Evolutionary conservation across 2,797 vertebrate species (phyloP).

Genomic region (Myotis findleyi): DNA sequence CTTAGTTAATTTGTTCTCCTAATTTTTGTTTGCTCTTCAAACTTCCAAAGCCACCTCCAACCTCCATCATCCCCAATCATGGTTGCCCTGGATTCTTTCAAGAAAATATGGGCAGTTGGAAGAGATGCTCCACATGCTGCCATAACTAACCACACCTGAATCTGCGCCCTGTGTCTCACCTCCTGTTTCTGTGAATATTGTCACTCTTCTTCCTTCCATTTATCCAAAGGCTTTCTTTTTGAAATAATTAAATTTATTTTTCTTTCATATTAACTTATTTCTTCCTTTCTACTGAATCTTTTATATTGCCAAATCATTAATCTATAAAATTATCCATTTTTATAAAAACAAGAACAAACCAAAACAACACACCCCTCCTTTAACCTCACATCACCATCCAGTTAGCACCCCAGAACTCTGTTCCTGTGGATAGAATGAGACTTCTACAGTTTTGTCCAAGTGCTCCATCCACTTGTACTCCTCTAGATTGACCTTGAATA

Average conservation of each 20-base stretch:
- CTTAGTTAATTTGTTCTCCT: background rate
- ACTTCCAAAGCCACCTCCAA: background rate
- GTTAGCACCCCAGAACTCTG: background rate
- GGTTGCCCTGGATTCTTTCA: background rate
- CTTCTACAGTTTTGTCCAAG: background rate
- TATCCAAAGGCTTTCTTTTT: background rate
- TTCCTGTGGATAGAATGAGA: background rate
- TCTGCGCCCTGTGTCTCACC: rapidly evolving
- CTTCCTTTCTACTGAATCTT: background rate
- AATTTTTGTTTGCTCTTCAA: background rate
- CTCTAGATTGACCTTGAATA: background rate
- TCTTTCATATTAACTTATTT: background rate
- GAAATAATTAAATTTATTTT: background rate
- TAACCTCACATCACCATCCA: background rate
- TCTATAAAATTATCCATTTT: background rate
- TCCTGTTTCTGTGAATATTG: background rate
- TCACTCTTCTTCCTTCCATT: background rate
- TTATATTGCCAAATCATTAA: background rate
- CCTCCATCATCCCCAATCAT: background rate
- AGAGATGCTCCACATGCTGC: background rate
- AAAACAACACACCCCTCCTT: background rate
- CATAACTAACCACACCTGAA: background rate
- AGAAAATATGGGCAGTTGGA: background rate
- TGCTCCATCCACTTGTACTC: background rate
- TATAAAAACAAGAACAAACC: background rate